Evolutionary conservation across 2,113 vertebrate genomes (phyloP), one percentile per base, ranked within the genome.

Genomic region (Anarrhichthys ocellatus): DNA sequence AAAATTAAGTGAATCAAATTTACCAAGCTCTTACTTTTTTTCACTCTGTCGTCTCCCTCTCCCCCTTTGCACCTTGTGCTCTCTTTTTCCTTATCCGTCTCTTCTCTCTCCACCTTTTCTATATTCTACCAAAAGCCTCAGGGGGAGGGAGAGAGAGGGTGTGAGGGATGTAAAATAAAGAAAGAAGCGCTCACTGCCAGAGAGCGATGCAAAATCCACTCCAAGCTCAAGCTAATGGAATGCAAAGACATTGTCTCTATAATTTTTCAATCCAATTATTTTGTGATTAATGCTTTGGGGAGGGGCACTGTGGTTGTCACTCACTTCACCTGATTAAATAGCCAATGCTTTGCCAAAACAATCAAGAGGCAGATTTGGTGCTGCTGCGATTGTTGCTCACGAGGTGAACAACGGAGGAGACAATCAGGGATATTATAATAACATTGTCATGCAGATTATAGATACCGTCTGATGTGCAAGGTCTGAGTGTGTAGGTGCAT

Each of bases 191-290:
- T 71, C 67, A 17, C n/a, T 76, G 76, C 52, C 59, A 87, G 32
- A 72, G 27, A 84, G 74, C 74, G 82, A 83, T 84, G 82, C 80
- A 62, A 79, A 80, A 89, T 84, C 79, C 80, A 84, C 76, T 82
- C 48, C 61, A 81, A 70, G 72, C 82, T 87, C 88, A 92, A 70
- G 73, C 82, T 87, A 89, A 92, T 90, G 75, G 82, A 88, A 83
- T 62, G 87, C 71, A 84, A 86, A 87, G 73, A 85, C 66, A 70
- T 76, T 18, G 46, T 88, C 73, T 59, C 52, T 64, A 56, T 87
- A 85, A 92, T 91, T 88, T 54, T 83, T 88, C 64, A 84, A 76
- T 91, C 78, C 83, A 91, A 91, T 94, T 91, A 90, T 80, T 63
- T 80, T 54, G 61, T 89, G 83, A 93, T 91, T 87, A 90, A 92